Base-by-base conservation (phyloP, 2,888 invertebrate species). In the Torymus texanus region DNA sequence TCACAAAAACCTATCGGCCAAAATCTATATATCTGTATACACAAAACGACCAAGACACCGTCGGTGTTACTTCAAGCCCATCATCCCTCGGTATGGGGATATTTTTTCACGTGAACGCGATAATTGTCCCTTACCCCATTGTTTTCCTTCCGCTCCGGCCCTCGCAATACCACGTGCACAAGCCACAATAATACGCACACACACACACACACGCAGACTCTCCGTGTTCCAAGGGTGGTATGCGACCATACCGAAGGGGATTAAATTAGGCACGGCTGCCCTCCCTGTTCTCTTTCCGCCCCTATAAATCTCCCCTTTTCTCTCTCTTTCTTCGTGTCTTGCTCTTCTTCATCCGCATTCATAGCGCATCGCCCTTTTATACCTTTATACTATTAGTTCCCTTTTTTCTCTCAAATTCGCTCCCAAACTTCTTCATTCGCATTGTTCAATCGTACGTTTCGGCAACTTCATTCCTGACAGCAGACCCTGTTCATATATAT, bases 251-350 rank as follows among this genome's bases (percentile, higher is more conserved):
- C 51, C 72, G 66, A 83, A 83, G 82, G 83, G 83, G 84, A 84
- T 84, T 83, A 83, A 85, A 85, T 84, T 83, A 83, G 83, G 82
- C 82, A 82, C 81, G 83, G 67, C 77, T 75, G 68, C 67, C 66
- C 65, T 67, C 72, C 62, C 73, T 59, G 50, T 8, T 79, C 65
- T 68, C 70, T 73, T 75, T 63, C 67, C 66, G 53, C n/a, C 50
- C 53, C 10, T 16, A 18, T n/a, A 68, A 59, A 50, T 68, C 75
- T 62, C 62, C 68, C 50, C 70, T 63, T 63, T 71, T 70, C 55
- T 75, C 29, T 61, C 21, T 29, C 24, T 65, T 29, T 24, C 16
- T 63, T 18, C 18, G 11, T 53, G 12, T 41, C 63, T 53, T 50
- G 12, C 66, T 53, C 8, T 53, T 55, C 5, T 53, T 55, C 12